These are phyloP conservation scores for Thryonomys swinderianus DNA, from an alignment of 2,113 vertebrate species.

Conservation along the genomic window DNA sequence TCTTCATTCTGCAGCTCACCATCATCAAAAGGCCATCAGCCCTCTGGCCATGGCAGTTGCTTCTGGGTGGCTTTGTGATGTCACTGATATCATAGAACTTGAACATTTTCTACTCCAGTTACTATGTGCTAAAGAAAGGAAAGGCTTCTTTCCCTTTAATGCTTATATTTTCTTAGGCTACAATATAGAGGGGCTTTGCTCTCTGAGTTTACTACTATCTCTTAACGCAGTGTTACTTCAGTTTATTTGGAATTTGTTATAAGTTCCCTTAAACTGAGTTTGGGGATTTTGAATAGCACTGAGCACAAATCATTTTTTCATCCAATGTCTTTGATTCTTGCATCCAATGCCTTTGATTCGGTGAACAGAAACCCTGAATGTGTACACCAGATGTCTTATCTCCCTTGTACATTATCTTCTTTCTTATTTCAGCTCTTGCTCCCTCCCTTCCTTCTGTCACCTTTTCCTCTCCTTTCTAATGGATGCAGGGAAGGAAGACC, in stretches of 20 bases:
- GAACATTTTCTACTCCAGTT: not conserved
- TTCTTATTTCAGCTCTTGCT: not conserved
- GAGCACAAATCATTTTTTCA: not conserved
- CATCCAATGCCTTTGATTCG: not conserved
- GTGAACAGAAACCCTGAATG: not conserved
- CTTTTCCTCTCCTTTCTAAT: not conserved
- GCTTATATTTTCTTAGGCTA: not conserved
- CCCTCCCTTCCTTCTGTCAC: not conserved
- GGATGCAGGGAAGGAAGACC: not conserved
- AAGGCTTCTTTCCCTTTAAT: not conserved
- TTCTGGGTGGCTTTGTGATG: not conserved
- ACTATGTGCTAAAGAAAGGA: not conserved
- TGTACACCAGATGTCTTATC: not conserved
- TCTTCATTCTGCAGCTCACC: not conserved
- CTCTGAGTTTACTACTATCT: not conserved
- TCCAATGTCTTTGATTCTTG: not conserved
- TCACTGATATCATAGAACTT: not conserved
- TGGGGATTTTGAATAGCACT: not conserved
- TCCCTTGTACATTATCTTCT: not conserved
- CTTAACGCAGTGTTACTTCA: not conserved
- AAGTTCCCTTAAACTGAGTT: not conserved
- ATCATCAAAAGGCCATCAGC: not conserved
- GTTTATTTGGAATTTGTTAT: not conserved
- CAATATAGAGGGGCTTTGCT: not conserved
- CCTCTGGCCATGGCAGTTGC: not conserved